These are phyloP conservation scores for Chionis minor DNA, from an alignment of 2,113 vertebrate species.

Conservation along the genomic window DNA sequence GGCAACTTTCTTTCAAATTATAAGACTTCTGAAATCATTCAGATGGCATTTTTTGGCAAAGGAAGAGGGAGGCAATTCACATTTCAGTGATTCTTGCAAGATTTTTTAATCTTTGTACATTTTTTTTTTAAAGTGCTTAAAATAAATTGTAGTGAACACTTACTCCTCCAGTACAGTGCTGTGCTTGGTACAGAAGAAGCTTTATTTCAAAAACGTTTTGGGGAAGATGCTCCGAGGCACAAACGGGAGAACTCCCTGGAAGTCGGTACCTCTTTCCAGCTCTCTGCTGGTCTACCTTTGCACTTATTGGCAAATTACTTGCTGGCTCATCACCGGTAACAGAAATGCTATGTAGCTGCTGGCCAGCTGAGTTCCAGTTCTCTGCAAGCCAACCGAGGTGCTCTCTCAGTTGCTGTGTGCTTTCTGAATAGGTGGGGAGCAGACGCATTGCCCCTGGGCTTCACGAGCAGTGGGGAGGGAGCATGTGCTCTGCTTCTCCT, in stretches of 20 bases:
- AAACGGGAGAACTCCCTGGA: not conserved
- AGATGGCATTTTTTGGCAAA: not conserved
- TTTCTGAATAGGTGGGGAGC: not conserved
- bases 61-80: not conserved
- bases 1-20: not conserved
- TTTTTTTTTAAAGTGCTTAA: not conserved
- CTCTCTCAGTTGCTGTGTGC: not conserved
- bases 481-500: accelerated
- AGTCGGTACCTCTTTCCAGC: not conserved
- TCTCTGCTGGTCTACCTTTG: not conserved
- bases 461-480: accelerated
- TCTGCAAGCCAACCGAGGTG: not conserved
- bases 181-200: not conserved
- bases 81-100: not conserved
- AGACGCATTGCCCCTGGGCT: not conserved
- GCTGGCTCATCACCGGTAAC: not conserved
- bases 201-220: not conserved
- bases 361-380: not conserved
- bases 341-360: not conserved
- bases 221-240: not conserved
- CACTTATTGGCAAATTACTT: not conserved
- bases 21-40: not conserved
- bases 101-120: not conserved
- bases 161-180: not conserved
- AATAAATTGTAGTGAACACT: not conserved